Evolutionary conservation across 2,797 vertebrate genomes (phyloP), one percentile per base, ranked within the genome.

Genomic region (Astyanax mexicanus): DNA sequence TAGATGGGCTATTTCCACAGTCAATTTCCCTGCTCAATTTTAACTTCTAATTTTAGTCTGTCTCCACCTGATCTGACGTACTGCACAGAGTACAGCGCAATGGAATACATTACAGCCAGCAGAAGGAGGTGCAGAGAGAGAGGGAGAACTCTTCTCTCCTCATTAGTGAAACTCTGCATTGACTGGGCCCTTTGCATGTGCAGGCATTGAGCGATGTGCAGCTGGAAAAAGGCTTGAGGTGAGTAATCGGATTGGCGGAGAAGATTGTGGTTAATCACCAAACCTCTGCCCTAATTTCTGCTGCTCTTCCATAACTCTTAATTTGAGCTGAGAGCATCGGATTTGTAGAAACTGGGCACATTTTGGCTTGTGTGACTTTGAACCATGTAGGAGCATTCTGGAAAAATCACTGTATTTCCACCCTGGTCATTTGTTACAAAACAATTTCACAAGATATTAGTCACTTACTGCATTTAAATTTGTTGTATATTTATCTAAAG

Each of bases 91-190:
- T 7, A 15, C 25, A 29, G 27, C 57, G 27, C 15, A 29, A 32
- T 57, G 54, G 54, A 32, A 57, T 57, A 32, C 29, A 57, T 32
- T 57, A 57, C 54, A 57, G 5, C 15, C 6, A n/a, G 54, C 3
- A 52, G 49, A 52, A 25, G 49, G 49, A 52, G 49, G 49, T 52
- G 21, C 9, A 21, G 21, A 54, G 51, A 27, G 52, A 52, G 21
- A 4, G 49, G 21, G 51, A 4, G 10, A 54, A 21, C 51, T 54
- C 21, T 27, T 54, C 51, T 57, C 27, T 57, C 25, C 54, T 57
- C 54, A 57, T 57, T 57, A 57, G 27, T 32, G 54, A 57, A 57
- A 23, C 54, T 57, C 54, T 57, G 27, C 54, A 27, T 57, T n/a
- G 27, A 32, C 54, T 32, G 25, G 4, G 15, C 54, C 15, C 17